Conservation (phyloP, 1,140 invertebrate genomes). For the Drosophila chauvacae region DNA sequence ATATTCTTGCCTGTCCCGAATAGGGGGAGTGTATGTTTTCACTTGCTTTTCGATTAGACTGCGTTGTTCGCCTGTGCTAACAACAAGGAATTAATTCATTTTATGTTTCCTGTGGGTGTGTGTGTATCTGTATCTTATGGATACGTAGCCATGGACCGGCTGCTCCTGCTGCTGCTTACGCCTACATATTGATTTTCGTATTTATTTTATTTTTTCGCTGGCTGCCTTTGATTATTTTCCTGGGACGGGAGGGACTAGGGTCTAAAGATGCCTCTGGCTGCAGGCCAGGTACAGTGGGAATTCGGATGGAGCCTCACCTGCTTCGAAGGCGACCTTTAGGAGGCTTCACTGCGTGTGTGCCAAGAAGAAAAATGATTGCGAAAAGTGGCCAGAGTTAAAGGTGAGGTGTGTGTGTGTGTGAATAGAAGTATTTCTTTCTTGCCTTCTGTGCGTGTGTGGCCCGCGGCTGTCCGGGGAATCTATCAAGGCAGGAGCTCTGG, state of each 20-base stretch:
- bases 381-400: conserved; percentile 47
- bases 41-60: conserved; percentile 81
- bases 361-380: conserved; percentile 54
- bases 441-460: conserved; percentile 71
- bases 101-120: conserved; percentile 75
- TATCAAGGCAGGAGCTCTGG: conserved; percentile 56
- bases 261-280: conserved; percentile 15
- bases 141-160: conserved; percentile 54
- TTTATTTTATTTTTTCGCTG: conserved; percentile 67
- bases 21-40: conserved; percentile 54
- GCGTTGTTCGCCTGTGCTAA: conserved; percentile 53
- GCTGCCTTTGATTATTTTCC: conserved; percentile 73
- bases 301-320: background rate
- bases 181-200: conserved; percentile 83
- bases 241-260: conserved; percentile 33
- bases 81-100: conserved; percentile 81
- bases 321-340: background rate
- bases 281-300: conserved; percentile 40
- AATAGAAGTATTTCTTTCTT: conserved; percentile 12
- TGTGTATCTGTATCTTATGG: conserved; percentile 32
- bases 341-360: conserved; percentile 25
- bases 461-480: conserved; percentile 70
- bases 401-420: conserved; percentile 17
- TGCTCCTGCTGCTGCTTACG: conserved; percentile 67
- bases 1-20: conserved; percentile 7